Percentiles rank a stretch among this genome's conserved stretches.
Conservation (phyloP, 2,888 invertebrate species). For the Melolontha melolontha region DNA sequence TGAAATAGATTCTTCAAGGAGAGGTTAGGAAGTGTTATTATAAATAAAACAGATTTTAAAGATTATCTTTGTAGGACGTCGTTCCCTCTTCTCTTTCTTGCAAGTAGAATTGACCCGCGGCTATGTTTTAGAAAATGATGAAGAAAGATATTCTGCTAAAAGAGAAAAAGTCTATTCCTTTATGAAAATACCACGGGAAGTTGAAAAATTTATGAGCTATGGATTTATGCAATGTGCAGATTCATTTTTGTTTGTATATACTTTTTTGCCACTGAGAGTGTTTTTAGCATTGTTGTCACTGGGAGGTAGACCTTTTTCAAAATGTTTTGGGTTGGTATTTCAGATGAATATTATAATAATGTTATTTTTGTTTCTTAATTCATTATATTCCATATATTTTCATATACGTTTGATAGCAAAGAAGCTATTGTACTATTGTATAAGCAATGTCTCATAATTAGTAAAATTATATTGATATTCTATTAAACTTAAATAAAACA, state of each 20-base stretch:
- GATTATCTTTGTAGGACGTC: conserved; percentile 56
- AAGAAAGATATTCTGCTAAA: conserved; percentile 92
- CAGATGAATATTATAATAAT: neutral
- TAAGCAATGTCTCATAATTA: too few relatives aligned
- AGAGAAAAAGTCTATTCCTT: conserved; percentile 97
- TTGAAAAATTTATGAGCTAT: conserved; percentile 93
- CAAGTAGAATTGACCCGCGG: conserved; percentile 91
- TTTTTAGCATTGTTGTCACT: conserved; percentile 87
- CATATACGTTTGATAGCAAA: too few relatives aligned
- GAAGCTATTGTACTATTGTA: too few relatives aligned
- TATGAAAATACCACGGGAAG: conserved; percentile 92
- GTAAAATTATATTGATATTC: too few relatives aligned
- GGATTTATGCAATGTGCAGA: conserved; percentile 97
- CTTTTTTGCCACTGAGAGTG: conserved; percentile 95
- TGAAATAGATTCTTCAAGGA: conserved; percentile 56
- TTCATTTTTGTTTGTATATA: conserved; percentile 97
- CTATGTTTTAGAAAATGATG: conserved; percentile 94
- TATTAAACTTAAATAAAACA: too few relatives aligned
- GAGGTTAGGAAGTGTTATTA: conserved; percentile 50
- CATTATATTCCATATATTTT: neutral
- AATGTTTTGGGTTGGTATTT: conserved; percentile 76
- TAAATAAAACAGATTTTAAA: neutral
- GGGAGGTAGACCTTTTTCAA: conserved; percentile 77
- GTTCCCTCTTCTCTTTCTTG: conserved; percentile 76
- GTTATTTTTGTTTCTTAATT: conserved; percentile 21